Evolutionary conservation across 2,888 invertebrate species (phyloP).

Genomic region (Ischnura elegans): DNA sequence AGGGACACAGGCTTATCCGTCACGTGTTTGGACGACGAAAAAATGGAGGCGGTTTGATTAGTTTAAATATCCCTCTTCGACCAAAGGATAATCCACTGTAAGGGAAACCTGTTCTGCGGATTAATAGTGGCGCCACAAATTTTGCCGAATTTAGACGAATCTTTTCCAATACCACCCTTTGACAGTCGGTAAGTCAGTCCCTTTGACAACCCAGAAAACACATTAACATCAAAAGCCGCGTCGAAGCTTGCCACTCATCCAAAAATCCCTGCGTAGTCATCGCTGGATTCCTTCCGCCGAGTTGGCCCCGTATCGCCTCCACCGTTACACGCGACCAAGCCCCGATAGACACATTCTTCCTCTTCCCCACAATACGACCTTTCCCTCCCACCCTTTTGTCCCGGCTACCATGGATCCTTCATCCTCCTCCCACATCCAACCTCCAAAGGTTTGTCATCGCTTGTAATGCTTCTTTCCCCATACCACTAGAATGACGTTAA

Average conservation of each 20-base stretch:
- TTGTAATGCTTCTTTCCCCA: not conserved
- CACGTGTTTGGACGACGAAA: too few species aligned
- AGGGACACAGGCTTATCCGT: too few species aligned
- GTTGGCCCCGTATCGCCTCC: not conserved
- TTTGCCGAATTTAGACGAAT: too few species aligned
- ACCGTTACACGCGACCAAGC: constrained; percentile 5
- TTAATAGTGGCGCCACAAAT: too few species aligned
- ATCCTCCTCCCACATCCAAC: not conserved
- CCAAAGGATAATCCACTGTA: too few species aligned
- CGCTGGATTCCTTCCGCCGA: not conserved
- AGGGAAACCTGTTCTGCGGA: too few species aligned
- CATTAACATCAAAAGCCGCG: not conserved
- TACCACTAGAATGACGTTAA: too few species aligned
- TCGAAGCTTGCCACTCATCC: not conserved
- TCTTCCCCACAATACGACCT: not conserved
- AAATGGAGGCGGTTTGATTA: too few species aligned
- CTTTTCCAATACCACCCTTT: too few species aligned
- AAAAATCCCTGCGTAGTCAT: constrained; percentile 12
- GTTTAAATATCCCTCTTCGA: too few species aligned
- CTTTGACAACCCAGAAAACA: too few species aligned
- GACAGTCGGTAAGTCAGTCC: too few species aligned
- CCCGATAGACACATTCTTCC: constrained; percentile 21
- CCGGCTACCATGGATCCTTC: not conserved
- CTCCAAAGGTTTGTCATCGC: not conserved
- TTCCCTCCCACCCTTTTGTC: not conserved